Conservation (phyloP, 2,888 invertebrate species). For the Chrysotoxum bicinctum region DNA sequence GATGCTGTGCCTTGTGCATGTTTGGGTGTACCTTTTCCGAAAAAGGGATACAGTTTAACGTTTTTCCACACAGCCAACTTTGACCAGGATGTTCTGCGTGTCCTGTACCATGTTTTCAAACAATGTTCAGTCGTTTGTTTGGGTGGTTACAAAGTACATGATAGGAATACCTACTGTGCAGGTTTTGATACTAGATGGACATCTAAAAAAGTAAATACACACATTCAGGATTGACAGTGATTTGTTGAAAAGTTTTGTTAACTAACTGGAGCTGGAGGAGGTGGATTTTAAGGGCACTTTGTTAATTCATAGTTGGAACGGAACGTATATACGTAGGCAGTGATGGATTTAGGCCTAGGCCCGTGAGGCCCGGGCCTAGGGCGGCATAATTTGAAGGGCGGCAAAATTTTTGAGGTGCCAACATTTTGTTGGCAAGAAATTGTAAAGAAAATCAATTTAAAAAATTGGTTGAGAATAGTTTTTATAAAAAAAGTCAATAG, state of each 20-base stretch:
- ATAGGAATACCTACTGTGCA: slow-evolving; percentile 28
- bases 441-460: no score
- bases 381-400: no score
- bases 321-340: no score
- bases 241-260: slow-evolving; percentile 60
- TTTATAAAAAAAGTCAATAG: no score
- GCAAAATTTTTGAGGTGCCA: no score
- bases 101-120: slow-evolving; percentile 43
- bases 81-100: slow-evolving; percentile 13
- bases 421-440: no score
- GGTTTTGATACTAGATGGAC: slow-evolving; percentile 29
- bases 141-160: slow-evolving; percentile 55
- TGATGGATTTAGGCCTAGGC: no score
- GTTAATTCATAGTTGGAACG: slow-evolving; percentile 3
- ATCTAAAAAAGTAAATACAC: slow-evolving; percentile 38
- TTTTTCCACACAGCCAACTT: not conserved
- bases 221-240: slow-evolving; percentile 62
- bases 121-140: slow-evolving; percentile 59
- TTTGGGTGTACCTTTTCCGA: slow-evolving; percentile 3
- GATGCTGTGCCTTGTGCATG: slow-evolving; percentile 9
- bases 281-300: not conserved
- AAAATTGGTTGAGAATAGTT: no score
- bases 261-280: not conserved
- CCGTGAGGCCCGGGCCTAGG: no score
- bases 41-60: slow-evolving; percentile 37